Conservation (phyloP, 1,140 invertebrate species). For the Conus ventricosus region DNA sequence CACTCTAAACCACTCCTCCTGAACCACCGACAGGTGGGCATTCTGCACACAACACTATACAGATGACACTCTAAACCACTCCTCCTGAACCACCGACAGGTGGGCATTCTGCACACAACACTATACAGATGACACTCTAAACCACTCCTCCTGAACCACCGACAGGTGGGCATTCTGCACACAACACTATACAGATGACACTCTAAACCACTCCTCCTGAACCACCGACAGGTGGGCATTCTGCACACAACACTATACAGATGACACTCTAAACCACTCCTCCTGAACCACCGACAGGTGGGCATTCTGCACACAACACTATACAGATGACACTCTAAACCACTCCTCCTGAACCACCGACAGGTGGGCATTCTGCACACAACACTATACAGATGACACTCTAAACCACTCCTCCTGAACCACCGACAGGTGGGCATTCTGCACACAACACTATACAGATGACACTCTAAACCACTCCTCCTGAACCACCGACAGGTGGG, state of each 20-base stretch:
- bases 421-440: slow-evolving; percentile 75
- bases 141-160: slow-evolving; percentile 91
- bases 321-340: slow-evolving; percentile 83
- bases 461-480: slow-evolving; percentile 92
- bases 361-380: slow-evolving; percentile 60
- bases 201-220: slow-evolving; percentile 90
- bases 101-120: slow-evolving; percentile 57
- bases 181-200: slow-evolving; percentile 75
- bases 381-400: slow-evolving; percentile 76
- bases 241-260: slow-evolving; percentile 36
- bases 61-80: slow-evolving; percentile 89
- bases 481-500: slow-evolving; percentile 80
- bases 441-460: background rate
- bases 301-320: slow-evolving; percentile 54
- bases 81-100: slow-evolving; percentile 83
- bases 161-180: slow-evolving; percentile 68
- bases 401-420: slow-evolving; percentile 93
- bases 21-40: slow-evolving; percentile 79
- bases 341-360: slow-evolving; percentile 88
- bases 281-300: slow-evolving; percentile 82
- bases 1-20: slow-evolving; percentile 91
- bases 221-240: slow-evolving; percentile 78
- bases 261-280: slow-evolving; percentile 90
- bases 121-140: slow-evolving; percentile 80
- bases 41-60: slow-evolving; percentile 49